phyloP scores from a whole-genome alignment of 2,797 vertebrate species.

The Naso thynnoides region DNA sequence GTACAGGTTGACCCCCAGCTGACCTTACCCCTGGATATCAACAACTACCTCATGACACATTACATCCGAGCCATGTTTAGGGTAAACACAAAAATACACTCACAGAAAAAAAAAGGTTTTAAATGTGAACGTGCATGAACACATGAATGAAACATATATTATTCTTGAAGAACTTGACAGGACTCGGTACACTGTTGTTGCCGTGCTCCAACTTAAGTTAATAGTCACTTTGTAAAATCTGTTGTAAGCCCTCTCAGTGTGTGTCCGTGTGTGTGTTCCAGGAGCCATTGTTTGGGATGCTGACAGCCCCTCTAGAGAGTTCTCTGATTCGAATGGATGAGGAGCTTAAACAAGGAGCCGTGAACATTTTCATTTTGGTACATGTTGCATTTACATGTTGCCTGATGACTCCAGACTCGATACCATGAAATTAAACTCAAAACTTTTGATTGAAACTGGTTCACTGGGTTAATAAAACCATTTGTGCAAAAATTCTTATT shows the following conservation, averaged over 20 bases:
- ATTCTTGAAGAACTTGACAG: not conserved
- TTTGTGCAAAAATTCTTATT: too few species aligned
- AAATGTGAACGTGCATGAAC: not conserved
- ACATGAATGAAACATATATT: slow-evolving; percentile 23
- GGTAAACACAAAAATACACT: slow-evolving; percentile 77
- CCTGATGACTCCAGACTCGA: slow-evolving; percentile 6
- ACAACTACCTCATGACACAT: slow-evolving; percentile 94
- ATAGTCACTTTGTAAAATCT: too few species aligned
- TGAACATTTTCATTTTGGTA: slow-evolving; percentile 92
- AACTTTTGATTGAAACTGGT: too few species aligned
- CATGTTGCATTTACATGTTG: slow-evolving; percentile 12
- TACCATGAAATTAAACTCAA: not conserved
- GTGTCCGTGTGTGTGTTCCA: slow-evolving; percentile 63
- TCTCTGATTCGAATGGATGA: slow-evolving; percentile 88
- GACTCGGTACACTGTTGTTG: not conserved
- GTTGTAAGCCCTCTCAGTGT: too few species aligned
- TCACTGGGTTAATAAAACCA: too few species aligned
- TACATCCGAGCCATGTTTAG: slow-evolving; percentile 92
- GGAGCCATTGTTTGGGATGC: slow-evolving; percentile 93
- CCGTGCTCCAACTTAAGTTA: too few species aligned
- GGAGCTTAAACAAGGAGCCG: slow-evolving; percentile 86
- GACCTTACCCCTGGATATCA: slow-evolving; percentile 93
- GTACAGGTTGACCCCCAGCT: slow-evolving; percentile 88
- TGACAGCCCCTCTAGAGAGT: slow-evolving; percentile 84
- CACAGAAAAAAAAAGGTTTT: not conserved